A percentile compares a stretch with the other conserved stretches of the same genome.
Conservation (phyloP, 1,140 invertebrate species). For the Lysiphlebus fabarum region DNA sequence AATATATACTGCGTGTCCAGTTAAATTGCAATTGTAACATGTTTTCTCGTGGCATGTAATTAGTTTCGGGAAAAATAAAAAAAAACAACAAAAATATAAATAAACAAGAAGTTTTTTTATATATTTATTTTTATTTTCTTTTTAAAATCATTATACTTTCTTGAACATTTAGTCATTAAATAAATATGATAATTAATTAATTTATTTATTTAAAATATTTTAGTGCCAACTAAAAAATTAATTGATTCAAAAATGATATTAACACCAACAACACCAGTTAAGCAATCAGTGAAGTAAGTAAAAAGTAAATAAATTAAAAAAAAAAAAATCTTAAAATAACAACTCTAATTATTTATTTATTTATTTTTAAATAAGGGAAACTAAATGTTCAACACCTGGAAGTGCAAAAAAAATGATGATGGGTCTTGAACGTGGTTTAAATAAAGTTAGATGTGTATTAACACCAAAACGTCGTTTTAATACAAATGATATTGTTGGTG, state of each 20-base stretch:
- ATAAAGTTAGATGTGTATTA: slow-evolving; percentile 66
- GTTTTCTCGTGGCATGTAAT: slow-evolving; percentile 36
- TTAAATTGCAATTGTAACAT: neutral
- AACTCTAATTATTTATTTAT: neutral
- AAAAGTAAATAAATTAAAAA: slow-evolving; percentile 15
- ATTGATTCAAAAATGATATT: slow-evolving; percentile 16
- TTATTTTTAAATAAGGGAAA: slow-evolving; percentile 30
- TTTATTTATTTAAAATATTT: slow-evolving; percentile 24
- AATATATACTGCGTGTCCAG: slow-evolving; percentile 30
- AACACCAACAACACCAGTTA: slow-evolving; percentile 32
- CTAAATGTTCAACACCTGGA: slow-evolving; percentile 45
- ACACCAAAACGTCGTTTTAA: slow-evolving; percentile 62
- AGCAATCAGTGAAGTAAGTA: neutral
- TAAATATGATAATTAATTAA: slow-evolving; percentile 16
- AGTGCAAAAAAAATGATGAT: slow-evolving; percentile 64
- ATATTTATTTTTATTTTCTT: slow-evolving; percentile 11
- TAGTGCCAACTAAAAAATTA: slow-evolving; percentile 41
- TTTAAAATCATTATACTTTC: slow-evolving; percentile 22
- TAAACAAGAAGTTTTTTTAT: slow-evolving; percentile 26
- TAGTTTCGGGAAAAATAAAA: slow-evolving; percentile 36
- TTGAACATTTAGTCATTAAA: slow-evolving; percentile 16
- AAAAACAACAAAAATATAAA: slow-evolving; percentile 25
- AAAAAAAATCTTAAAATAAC: too few species aligned
- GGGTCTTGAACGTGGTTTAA: slow-evolving; percentile 69
- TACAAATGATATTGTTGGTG: slow-evolving; percentile 34